A percentile compares a stretch with the other conserved stretches of the same genome.
Conservation (phyloP, 2,113 vertebrate species). For the Oxyura jamaicensis region DNA sequence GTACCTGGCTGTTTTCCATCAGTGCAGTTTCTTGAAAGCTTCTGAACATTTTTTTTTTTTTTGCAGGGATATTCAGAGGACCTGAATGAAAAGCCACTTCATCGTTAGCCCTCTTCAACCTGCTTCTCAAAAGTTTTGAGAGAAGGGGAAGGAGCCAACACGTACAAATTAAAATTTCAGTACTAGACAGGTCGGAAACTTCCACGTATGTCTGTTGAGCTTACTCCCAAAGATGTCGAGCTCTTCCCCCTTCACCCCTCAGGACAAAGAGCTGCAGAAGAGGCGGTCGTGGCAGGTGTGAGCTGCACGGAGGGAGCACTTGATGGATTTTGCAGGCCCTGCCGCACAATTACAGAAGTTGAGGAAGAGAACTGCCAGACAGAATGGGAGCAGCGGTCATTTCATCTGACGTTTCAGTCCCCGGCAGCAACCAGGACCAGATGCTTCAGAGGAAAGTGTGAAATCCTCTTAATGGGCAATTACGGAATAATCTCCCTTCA, state of each 20-base stretch:
- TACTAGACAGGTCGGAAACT: accelerated
- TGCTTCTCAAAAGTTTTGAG: neutral
- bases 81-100: neutral
- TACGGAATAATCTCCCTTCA: neutral
- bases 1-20: neutral
- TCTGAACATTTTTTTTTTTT: neutral
- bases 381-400: neutral
- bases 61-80: neutral
- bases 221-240: neutral
- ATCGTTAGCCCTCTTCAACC: neutral
- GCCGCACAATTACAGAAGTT: neutral
- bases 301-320: neutral
- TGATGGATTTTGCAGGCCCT: neutral
- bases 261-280: neutral
- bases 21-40: neutral
- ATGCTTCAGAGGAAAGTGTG: conserved; percentile 22
- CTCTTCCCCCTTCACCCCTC: neutral
- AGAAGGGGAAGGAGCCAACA: neutral
- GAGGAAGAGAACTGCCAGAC: conserved; percentile 8
- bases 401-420: neutral
- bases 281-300: neutral
- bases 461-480: conserved; percentile 43
- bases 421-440: neutral
- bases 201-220: accelerated
- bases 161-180: neutral